Evolutionary conservation across 2,113 vertebrate genomes (phyloP), one percentile per base, ranked within the genome.

Genomic region (Hyperopisus bebe): DNA sequence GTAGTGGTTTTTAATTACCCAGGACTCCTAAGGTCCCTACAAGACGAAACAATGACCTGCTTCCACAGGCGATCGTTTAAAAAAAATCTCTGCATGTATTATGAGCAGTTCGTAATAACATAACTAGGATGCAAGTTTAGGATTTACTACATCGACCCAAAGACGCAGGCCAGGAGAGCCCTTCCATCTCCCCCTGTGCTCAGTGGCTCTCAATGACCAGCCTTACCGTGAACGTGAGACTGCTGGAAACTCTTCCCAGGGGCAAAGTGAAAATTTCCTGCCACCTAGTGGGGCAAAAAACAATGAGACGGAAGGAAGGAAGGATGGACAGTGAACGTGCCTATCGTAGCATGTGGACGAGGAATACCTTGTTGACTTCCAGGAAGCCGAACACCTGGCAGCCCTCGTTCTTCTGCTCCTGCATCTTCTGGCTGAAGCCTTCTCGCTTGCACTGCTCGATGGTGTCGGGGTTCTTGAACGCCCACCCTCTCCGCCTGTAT

Each of bases 191-290:
- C 35, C 27, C 35, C 53, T 5, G 46, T 86, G 48, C 48, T 19
- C 44, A 53, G 27, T 87, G 51, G 58, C 55, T n/a, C 42, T 31
- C 48, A 24, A 27, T 42, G 42, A 1, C 46, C 6, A 42, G 17
- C 77, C 95, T 98, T 95, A 99, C 98, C 98, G 3, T 99, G 98
- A 8, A 99, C 98, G 1, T 99, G 98, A 74, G 98, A 99, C 94
- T 99, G 98, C 91, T 99, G 98, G 94, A 99, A 99, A 93, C 98
- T 99, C 94, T 99, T 99, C 88, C 98, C 98, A 11, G 98, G 98
- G 48, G 98, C 98, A 92, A 99, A 99, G 93, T 99, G 98, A 92
- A 99, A 99, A 94, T 99, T 99, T 91, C 98, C 98, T 17, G 98
- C 98, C 92, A 99, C 98, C 98, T 99, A 91, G 13, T 92, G 51